Conservation (phyloP, 2,888 invertebrate genomes). For the Eupithecia inturbata region DNA sequence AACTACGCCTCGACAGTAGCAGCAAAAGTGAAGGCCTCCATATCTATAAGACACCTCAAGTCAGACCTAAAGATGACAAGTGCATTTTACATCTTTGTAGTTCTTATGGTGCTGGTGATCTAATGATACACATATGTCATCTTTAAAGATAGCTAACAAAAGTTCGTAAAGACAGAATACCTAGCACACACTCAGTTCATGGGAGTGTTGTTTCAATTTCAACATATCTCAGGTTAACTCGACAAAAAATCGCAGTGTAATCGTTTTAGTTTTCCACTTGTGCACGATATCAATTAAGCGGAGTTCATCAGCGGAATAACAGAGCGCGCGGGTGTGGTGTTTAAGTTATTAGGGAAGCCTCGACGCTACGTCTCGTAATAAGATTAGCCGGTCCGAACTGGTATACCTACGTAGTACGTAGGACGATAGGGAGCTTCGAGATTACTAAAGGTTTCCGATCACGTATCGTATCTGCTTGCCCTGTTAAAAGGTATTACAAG, state of each 20-base stretch:
- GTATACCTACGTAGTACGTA: slow-evolving; percentile 11
- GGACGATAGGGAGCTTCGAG: slow-evolving; percentile 22
- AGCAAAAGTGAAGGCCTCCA: background rate
- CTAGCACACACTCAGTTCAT: background rate
- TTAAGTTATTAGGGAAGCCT: slow-evolving; percentile 78
- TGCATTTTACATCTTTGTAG: background rate
- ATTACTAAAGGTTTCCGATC: slow-evolving; percentile 42
- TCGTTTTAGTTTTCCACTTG: slow-evolving; percentile 1
- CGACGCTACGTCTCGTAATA: slow-evolving; percentile 68
- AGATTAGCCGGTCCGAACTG: slow-evolving; percentile 65
- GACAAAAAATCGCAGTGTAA: background rate
- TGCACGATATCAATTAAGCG: slow-evolving; percentile 58
- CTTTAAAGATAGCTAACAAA: background rate
- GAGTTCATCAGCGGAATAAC: slow-evolving; percentile 62
- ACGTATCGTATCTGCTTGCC: slow-evolving; percentile 29
- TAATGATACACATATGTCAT: background rate
- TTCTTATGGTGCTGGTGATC: background rate
- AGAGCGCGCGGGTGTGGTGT: slow-evolving; percentile 58
- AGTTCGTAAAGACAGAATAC: background rate
- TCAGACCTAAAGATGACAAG: background rate
- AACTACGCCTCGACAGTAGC: background rate
- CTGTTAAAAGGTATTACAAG: slow-evolving; percentile 19
- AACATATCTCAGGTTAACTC: background rate
- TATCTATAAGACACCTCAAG: background rate
- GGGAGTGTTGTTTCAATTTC: background rate